phyloP scores from a whole-genome alignment of 2,113 vertebrate genomes.

The Platichthys stellatus region DNA sequence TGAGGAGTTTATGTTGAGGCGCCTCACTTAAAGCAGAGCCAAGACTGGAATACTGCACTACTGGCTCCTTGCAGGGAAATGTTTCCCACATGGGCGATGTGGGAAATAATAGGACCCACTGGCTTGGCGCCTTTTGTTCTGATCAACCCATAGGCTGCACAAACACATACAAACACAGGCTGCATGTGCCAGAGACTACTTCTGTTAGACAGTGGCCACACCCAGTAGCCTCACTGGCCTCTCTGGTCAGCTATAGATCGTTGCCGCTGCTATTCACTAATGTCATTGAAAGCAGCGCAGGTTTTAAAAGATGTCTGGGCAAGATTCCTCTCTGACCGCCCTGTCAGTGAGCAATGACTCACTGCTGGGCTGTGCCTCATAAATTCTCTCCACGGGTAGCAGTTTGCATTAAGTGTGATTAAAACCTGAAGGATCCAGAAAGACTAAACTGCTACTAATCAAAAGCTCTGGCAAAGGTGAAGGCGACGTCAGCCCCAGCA shows the following conservation, averaged over 20 bases:
- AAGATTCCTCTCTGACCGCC: constrained; percentile 5
- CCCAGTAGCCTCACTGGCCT: constrained; percentile 9
- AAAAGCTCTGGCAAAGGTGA: constrained; percentile 42
- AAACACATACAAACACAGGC: not conserved
- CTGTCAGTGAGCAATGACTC: constrained; percentile 60
- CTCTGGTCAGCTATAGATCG: not conserved
- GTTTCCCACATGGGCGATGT: constrained; percentile 51
- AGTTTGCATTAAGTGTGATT: constrained; percentile 25
- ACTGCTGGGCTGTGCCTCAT: constrained; percentile 47
- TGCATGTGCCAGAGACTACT: not conserved
- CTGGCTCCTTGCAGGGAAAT: constrained; percentile 24
- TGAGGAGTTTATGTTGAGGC: constrained; percentile 21
- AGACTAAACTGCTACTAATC: constrained; percentile 46
- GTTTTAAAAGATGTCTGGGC: constrained; percentile 27
- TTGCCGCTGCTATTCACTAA: not conserved
- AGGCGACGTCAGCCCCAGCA: constrained; percentile 23
- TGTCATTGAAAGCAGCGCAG: not conserved
- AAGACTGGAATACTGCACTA: constrained; percentile 30
- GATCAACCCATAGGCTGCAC: constrained; percentile 9
- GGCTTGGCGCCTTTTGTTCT: constrained; percentile 28
- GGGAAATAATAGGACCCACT: constrained; percentile 42
- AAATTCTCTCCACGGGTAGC: constrained; percentile 56
- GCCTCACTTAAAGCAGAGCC: constrained; percentile 17
- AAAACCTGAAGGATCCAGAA: constrained; percentile 40
- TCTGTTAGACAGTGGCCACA: constrained; percentile 17